A percentile compares a stretch with the other conserved stretches of the same genome.
Evolutionary conservation across 1,140 invertebrate genomes (phyloP).

Genomic region (Drosophila prosaltans): DNA sequence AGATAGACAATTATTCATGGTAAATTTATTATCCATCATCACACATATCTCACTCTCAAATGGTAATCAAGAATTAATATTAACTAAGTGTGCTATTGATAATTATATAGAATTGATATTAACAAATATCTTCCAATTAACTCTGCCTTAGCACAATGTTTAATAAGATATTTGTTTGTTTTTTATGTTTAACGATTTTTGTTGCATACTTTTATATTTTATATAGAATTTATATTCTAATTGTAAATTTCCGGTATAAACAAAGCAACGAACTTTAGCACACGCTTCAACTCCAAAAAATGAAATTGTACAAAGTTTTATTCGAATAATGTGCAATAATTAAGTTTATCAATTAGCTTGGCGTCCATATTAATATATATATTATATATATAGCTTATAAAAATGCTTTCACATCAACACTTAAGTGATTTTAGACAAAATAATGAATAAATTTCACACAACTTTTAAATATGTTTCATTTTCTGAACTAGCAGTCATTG

Average conservation of each 20-base stretch:
- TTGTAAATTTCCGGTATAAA: slow-evolving; percentile 52
- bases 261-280: slow-evolving; percentile 54
- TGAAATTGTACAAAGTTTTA: slow-evolving; percentile 65
- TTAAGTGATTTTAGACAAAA: slow-evolving; percentile 43
- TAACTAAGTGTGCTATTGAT: slow-evolving; percentile 62
- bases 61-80: slow-evolving; percentile 57
- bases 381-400: slow-evolving; percentile 30
- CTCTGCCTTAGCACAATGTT: slow-evolving; percentile 74
- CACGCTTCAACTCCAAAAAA: slow-evolving; percentile 41
- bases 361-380: slow-evolving; percentile 50
- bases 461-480: slow-evolving; percentile 11
- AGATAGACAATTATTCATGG: slow-evolving; percentile 41
- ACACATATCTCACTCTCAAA: slow-evolving; percentile 62
- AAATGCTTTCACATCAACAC: slow-evolving; percentile 29
- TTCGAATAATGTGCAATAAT: slow-evolving; percentile 60
- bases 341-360: slow-evolving; percentile 55
- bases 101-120: slow-evolving; percentile 52
- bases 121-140: slow-evolving; percentile 74
- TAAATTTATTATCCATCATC: slow-evolving; percentile 44
- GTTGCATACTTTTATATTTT: slow-evolving; percentile 44
- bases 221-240: slow-evolving; percentile 49
- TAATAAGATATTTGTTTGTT: slow-evolving; percentile 46
- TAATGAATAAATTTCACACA: slow-evolving; percentile 32
- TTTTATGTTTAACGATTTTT: slow-evolving; percentile 39
- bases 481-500: neutral